Evolutionary conservation across 2,113 vertebrate genomes (phyloP).

Genomic region (Leptodactylus fuscus): DNA sequence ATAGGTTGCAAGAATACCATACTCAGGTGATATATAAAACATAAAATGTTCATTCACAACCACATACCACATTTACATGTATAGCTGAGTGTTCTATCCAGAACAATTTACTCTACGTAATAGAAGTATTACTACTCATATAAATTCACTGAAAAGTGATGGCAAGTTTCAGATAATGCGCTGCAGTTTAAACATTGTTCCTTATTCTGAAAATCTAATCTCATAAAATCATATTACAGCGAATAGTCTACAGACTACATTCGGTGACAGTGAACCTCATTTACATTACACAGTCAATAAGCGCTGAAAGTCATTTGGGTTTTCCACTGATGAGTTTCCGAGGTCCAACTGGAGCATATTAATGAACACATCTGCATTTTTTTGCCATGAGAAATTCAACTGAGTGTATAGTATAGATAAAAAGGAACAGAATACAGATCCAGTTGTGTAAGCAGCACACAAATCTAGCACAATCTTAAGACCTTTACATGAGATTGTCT

Average conservation of each 20-base stretch:
- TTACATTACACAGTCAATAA: slow-evolving; percentile 11
- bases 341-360: slow-evolving; percentile 5
- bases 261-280: not conserved
- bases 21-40: no score
- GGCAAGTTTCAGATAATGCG: not conserved
- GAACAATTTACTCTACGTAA: no score
- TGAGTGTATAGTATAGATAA: not conserved
- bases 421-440: not conserved
- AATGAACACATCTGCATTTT: not conserved
- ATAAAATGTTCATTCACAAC: no score
- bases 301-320: not conserved
- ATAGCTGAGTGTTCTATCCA: no score
- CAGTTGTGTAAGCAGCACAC: not conserved
- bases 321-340: not conserved
- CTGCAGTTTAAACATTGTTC: not conserved
- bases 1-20: no score
- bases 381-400: not conserved
- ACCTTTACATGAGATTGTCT: no score
- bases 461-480: no score
- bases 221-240: not conserved
- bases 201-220: not conserved
- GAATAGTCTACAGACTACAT: not conserved
- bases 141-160: not conserved
- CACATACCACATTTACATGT: no score
- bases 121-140: not conserved